phyloP scores from a whole-genome alignment of 2,797 vertebrate species.

The Caiman crocodilus region DNA sequence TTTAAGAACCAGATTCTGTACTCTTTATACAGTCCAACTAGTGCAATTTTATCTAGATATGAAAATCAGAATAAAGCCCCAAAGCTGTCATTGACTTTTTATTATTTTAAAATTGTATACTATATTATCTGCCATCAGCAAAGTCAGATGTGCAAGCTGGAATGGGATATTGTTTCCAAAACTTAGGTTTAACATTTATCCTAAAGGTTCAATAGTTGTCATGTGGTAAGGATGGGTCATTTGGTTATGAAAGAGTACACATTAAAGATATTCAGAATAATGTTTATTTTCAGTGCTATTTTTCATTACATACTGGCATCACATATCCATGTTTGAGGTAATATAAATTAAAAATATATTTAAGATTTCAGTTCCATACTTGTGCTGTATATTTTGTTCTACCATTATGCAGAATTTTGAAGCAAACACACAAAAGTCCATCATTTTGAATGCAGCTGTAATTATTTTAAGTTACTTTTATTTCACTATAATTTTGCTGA shows the following conservation, averaged over 20 bases:
- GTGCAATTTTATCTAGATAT: not conserved
- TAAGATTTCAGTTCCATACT: constrained; percentile 66
- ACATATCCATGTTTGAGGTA: constrained; percentile 78
- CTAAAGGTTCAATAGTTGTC: not conserved
- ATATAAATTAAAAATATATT: constrained; percentile 75
- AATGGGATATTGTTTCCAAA: not conserved
- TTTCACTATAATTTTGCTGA: constrained; percentile 67
- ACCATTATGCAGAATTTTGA: constrained; percentile 65
- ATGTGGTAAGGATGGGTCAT: fast-evolving
- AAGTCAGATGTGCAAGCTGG: not conserved
- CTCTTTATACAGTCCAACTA: not conserved
- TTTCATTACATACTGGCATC: constrained; percentile 70
- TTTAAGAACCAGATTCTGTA: not conserved
- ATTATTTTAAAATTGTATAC: not conserved
- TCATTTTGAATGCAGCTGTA: constrained; percentile 66
- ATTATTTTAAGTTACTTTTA: constrained; percentile 64
- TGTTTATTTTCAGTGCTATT: constrained; percentile 77
- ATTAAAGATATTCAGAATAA: constrained; percentile 66
- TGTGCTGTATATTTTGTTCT: constrained; percentile 72
- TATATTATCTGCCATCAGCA: not conserved
- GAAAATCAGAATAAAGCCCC: not conserved
- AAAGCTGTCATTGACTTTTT: not conserved
- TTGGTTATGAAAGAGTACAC: constrained; percentile 55
- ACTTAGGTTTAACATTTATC: fast-evolving
- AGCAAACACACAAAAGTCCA: constrained; percentile 58